Evolutionary conservation across 2,888 invertebrate species (phyloP).

Genomic region (Dryomyza anilis): DNA sequence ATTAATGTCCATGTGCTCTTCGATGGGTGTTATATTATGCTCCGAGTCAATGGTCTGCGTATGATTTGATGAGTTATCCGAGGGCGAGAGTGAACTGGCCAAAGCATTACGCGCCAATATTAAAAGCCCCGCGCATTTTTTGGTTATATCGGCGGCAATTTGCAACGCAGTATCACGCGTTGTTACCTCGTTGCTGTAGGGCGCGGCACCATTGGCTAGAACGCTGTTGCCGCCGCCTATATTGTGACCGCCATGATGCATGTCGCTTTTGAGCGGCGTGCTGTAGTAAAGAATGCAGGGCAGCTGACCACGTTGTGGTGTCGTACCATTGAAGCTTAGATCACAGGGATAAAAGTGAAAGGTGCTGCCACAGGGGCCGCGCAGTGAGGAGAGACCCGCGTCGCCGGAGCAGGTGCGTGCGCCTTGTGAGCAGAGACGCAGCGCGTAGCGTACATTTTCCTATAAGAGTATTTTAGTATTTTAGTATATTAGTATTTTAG

Average conservation of each 20-base stretch:
- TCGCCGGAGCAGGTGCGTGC: slow-evolving; percentile 94
- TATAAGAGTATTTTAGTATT: slow-evolving; percentile 50
- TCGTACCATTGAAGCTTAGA: slow-evolving; percentile 95
- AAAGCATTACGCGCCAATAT: slow-evolving; percentile 75
- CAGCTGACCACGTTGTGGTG: slow-evolving; percentile 91
- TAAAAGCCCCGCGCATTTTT: slow-evolving; percentile 77
- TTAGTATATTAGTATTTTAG: not conserved
- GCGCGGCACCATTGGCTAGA: too few relatives aligned
- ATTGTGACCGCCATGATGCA: slow-evolving; percentile 26
- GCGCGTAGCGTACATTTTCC: slow-evolving; percentile 88
- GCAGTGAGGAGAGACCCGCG: slow-evolving; percentile 84
- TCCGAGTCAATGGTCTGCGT: slow-evolving; percentile 62
- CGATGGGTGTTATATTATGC: slow-evolving; percentile 62
- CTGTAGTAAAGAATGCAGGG: slow-evolving; percentile 83
- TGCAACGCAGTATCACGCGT: slow-evolving; percentile 66
- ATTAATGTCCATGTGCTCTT: slow-evolving; percentile 61
- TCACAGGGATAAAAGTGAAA: slow-evolving; percentile 92
- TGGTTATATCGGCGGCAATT: slow-evolving; percentile 80
- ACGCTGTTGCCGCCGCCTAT: slow-evolving; percentile 13
- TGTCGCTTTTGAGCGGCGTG: slow-evolving; percentile 56
- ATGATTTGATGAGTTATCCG: slow-evolving; percentile 64
- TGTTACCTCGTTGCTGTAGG: slow-evolving; percentile 52
- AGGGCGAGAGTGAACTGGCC: slow-evolving; percentile 64
- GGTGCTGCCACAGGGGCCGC: slow-evolving; percentile 90
- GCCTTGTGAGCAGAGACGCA: slow-evolving; percentile 86